Conservation (phyloP, 1,140 invertebrate species). For the Apis florea region DNA sequence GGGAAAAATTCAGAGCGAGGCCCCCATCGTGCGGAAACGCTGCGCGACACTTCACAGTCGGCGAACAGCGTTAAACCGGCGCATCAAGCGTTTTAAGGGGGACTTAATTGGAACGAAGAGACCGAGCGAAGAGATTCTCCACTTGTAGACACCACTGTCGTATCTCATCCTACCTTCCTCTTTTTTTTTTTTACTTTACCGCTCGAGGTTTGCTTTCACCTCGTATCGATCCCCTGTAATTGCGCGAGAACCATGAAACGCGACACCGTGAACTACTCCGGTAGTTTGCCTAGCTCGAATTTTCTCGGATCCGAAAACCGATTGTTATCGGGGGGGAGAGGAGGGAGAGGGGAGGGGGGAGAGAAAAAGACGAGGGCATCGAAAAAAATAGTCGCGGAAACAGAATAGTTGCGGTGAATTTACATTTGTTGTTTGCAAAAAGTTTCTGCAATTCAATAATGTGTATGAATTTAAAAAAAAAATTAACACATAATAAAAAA, state of each 20-base stretch:
- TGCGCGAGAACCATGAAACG: constrained; percentile 25
- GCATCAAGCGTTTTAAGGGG: constrained; percentile 13
- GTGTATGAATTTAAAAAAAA: no score
- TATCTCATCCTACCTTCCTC: not conserved
- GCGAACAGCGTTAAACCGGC: not conserved
- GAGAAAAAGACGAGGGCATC: not conserved
- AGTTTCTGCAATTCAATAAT: no score
- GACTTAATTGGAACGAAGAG: constrained; percentile 38
- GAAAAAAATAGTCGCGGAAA: not conserved
- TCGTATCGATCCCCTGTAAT: constrained; percentile 15
- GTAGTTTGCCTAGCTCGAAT: not conserved
- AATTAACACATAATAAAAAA: no score
- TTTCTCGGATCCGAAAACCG: no score
- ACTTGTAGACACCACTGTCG: not conserved
- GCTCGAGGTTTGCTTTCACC: constrained; percentile 18
- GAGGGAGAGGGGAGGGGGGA: not conserved
- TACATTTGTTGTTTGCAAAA: no score
- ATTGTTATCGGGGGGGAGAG: no score
- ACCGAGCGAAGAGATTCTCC: not conserved
- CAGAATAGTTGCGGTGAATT: no score
- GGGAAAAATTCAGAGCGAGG: not conserved
- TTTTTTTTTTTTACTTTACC: not conserved
- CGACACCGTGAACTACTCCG: constrained; percentile 19
- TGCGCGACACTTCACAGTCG: not conserved
- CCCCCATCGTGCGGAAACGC: not conserved